Base-by-base conservation (phyloP, 2,113 vertebrate species). In the Synchiropus splendidus region DNA sequence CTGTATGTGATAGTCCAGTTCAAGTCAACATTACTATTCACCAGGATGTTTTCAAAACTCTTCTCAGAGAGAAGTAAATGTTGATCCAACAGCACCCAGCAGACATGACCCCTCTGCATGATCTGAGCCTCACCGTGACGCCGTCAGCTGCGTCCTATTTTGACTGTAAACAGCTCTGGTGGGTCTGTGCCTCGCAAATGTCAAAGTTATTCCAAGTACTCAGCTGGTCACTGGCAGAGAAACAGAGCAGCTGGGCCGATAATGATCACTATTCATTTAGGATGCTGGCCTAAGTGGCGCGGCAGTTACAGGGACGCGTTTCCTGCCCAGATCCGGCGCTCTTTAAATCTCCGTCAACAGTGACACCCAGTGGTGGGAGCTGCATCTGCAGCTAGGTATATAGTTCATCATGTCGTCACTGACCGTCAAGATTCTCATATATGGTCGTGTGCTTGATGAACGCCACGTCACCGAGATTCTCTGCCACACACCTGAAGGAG, bases 371-470 rank as follows among this genome's bases (percentile, higher is more conserved):
- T 82, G 21, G 21, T 27, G 21, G 8, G 21, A 27, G 8, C 21
- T 5, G 21, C 21, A 27, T 4, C 21, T 27, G 21, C 21, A 27
- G 8, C 4, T 8, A 27, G 4, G 33, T 18, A 3, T 31, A 30
- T 5, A 12, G 12, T 35, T 12, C n/a, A 14, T 14, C 2, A 9
- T 47, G 10, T 15, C 45, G 35, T 36, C 40, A 57, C 83, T 71
- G 35, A 87, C 86, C 86, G 2, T 86, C 78, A 48, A 73, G 18
- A 59, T 86, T 87, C 39, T 86, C 84, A 41, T 78, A 86, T 45
- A 87, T 41, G 0, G 85, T 87, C 1, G 82, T 81, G 80, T 87
- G 85, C 58, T 87, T 87, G 46, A 87, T 77, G 32, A 87, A 87
- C 5, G 83, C 86, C 51, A 87, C 83, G 9, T 87, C 85, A 0